Evolutionary conservation across 2,797 vertebrate genomes (phyloP).

Genomic region (Dermochelys coriacea): DNA sequence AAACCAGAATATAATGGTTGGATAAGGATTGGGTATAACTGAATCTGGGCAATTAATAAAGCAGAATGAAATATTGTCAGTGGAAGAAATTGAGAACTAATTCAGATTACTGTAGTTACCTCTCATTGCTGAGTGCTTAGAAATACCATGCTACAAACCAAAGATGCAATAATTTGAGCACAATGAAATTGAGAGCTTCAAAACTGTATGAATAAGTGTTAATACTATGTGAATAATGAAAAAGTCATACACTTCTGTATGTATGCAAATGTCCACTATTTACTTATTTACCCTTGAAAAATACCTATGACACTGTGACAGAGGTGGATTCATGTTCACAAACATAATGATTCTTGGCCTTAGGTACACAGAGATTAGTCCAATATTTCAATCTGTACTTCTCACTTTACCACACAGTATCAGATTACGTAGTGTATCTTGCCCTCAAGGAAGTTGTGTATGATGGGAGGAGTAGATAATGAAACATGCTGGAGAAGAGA

Average conservation of each 20-base stretch:
- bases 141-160: neutral
- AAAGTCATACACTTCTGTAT: neutral
- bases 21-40: constrained; percentile 12
- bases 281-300: constrained; percentile 60
- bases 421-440: neutral
- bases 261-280: constrained; percentile 1
- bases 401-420: constrained; percentile 24
- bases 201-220: constrained; percentile 24
- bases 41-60: constrained; percentile 1
- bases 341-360: constrained; percentile 3
- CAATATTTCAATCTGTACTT: neutral
- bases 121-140: constrained; percentile 23
- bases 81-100: neutral
- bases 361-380: constrained; percentile 50
- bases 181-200: neutral
- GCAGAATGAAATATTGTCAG: neutral
- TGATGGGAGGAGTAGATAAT: neutral
- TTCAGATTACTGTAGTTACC: neutral
- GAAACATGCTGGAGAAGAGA: neutral
- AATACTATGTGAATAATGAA: constrained; percentile 41
- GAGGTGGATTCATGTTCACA: constrained; percentile 23
- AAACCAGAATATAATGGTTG: neutral
- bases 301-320: neutral
- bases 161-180: constrained; percentile 20
- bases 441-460: accelerated